Conservation (phyloP, 2,888 invertebrate genomes). For the Hypselothyrea guttata region DNA sequence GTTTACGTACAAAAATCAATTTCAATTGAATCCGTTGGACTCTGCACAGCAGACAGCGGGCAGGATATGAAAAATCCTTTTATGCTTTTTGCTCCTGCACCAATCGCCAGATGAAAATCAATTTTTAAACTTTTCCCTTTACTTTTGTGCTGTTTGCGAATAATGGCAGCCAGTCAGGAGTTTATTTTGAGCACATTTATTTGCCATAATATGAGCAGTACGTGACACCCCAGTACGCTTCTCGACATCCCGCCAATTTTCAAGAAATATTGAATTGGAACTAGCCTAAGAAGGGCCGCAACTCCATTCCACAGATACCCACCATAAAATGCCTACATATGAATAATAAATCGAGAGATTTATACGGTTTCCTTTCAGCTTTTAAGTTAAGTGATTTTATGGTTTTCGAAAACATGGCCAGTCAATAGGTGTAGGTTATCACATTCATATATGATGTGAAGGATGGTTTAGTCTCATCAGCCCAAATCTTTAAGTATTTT, state of each 20-base stretch:
- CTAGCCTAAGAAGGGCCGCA: constrained; percentile 40
- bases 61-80: constrained; percentile 66
- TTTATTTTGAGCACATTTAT: constrained; percentile 72
- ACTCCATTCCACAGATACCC: constrained; percentile 11
- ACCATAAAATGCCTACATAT: constrained; percentile 63
- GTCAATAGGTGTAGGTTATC: no score
- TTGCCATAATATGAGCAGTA: constrained; percentile 75
- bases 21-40: constrained; percentile 56
- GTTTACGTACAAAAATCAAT: constrained; percentile 76
- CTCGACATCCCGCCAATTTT: constrained; percentile 1
- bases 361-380: constrained; percentile 61
- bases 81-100: constrained; percentile 46
- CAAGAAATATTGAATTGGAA: constrained; percentile 57
- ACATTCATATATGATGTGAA: no score
- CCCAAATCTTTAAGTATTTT: no score
- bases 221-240: constrained; percentile 44
- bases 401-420: constrained; percentile 12
- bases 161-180: constrained; percentile 45
- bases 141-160: constrained; percentile 39
- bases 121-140: constrained; percentile 70
- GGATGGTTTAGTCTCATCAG: no score
- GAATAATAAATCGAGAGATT: constrained; percentile 75
- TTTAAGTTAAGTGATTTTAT: constrained; percentile 76
- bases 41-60: constrained; percentile 10
- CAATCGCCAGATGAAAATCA: constrained; percentile 66